A percentile compares a stretch with the other conserved stretches of the same genome.
Evolutionary conservation across 2,113 vertebrate species (phyloP).

Genomic region (Chloropsis cyanopogon): DNA sequence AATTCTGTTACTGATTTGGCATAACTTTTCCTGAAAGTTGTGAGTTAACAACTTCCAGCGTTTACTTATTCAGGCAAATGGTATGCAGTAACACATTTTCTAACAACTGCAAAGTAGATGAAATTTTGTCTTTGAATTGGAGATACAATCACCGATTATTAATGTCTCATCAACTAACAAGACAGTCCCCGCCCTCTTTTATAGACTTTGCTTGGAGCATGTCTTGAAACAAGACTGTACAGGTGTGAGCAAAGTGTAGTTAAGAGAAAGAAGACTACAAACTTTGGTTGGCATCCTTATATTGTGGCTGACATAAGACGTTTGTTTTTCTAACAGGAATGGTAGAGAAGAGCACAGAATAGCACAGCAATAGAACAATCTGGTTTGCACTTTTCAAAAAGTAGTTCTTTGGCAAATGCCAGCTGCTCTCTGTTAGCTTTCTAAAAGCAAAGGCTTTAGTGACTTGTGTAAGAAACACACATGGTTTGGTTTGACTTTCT

Average conservation of each 20-base stretch:
- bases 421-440: slow-evolving; percentile 41
- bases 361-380: slow-evolving; percentile 1
- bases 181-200: slow-evolving; percentile 60
- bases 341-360: not conserved
- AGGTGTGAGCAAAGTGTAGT: slow-evolving; percentile 67
- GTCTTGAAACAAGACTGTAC: slow-evolving; percentile 70
- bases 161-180: slow-evolving; percentile 64
- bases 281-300: slow-evolving; percentile 10
- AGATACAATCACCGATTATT: slow-evolving; percentile 48
- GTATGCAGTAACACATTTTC: not conserved
- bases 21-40: not conserved
- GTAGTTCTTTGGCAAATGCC: slow-evolving; percentile 41
- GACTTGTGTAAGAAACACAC: not conserved
- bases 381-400: slow-evolving; percentile 37
- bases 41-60: not conserved
- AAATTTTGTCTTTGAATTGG: slow-evolving; percentile 26
- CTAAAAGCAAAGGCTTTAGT: slow-evolving; percentile 12
- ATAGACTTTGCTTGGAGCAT: slow-evolving; percentile 63
- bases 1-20: not conserved
- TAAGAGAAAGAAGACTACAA: slow-evolving; percentile 40
- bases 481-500: slow-evolving; percentile 36
- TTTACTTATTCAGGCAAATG: slow-evolving; percentile 22
- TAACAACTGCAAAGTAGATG: slow-evolving; percentile 30
- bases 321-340: slow-evolving; percentile 18
- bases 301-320: slow-evolving; percentile 41